Base-by-base conservation (phyloP, 53 echinoderm and acorn worm species). In the Actinopyga echinites region DNA sequence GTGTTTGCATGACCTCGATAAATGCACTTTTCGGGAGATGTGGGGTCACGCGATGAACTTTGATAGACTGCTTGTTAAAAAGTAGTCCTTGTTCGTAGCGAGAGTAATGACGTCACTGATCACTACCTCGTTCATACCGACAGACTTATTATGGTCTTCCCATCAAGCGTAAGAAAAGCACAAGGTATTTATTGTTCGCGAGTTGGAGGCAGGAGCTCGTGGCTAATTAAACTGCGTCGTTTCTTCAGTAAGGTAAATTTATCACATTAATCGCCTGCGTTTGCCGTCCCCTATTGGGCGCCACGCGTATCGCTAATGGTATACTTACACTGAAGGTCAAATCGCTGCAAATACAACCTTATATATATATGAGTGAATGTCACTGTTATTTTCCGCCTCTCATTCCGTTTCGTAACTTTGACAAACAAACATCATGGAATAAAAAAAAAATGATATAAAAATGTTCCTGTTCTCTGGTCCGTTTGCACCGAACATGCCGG, bases 101-200 rank as follows among this genome's bases (percentile, higher is more conserved):
- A 49, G 17, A 49, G 68, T 8, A 9, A 68, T 68, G 68, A 68
- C 68, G 68, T 68, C 68, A 68, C 12, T 34, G 34, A 68, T 25
- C 63, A 25, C 35, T 21, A 32, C 17, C 35, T 36, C 34, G 35
- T 31, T 30, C 37, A 38, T 10, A 36, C 35, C 31, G 34, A 68
- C 37, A 34, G 3, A 5, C 35, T n/a, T 68, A 36, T n/a, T 31
- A 17, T 68, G 68, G 37, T 35, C 68, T 68, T 68, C 68, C 68
- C 37, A 21, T 38, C 68, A 68, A 68, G 68, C 68, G 68, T 68
- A 37, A 68, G 68, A 36, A 68, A 31, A 68, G 68, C 19, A 68
- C 37, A 68, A 68, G 68, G 68, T 34, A 36, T 34, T 68, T 20
- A 68, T 68, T 68, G 68, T 68, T 33, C n/a, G 21, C 31, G 34